These are phyloP conservation scores for Cantharis flavilabris DNA, from an alignment of 2,888 invertebrate genomes.

Conservation along the genomic window DNA sequence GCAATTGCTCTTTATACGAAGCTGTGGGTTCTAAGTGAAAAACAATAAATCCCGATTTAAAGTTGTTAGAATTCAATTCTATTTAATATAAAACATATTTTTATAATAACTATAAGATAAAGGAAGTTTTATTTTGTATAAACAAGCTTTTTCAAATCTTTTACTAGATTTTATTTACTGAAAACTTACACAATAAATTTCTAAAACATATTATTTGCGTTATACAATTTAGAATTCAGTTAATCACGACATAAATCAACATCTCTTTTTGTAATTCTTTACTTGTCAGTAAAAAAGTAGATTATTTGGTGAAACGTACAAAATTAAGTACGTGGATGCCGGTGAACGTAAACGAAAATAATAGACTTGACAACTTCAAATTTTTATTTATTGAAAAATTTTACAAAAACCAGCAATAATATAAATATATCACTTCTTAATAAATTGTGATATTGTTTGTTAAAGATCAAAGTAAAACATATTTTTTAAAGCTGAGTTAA, in stretches of 20 bases:
- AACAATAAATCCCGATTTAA: too few relatives aligned
- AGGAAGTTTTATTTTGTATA: too few relatives aligned
- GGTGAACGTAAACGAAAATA: not conserved
- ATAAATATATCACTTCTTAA: not conserved
- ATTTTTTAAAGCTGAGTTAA: not conserved
- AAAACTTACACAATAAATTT: not conserved
- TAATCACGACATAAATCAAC: not conserved
- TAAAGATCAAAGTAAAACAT: not conserved
- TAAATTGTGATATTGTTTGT: not conserved
- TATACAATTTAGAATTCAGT: not conserved
- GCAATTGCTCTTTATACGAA: too few relatives aligned
- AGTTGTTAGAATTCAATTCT: too few relatives aligned
- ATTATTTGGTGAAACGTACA: not conserved
- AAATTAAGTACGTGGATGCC: not conserved
- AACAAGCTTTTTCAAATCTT: too few relatives aligned
- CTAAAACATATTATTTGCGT: not conserved
- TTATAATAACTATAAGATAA: too few relatives aligned
- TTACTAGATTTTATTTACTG: too few relatives aligned
- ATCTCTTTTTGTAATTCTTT: not conserved
- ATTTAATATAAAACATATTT: too few relatives aligned
- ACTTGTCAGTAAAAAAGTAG: not conserved
- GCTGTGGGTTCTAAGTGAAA: too few relatives aligned
- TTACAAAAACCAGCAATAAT: not conserved
- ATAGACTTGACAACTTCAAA: not conserved
- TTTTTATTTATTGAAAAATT: not conserved